Evolutionary conservation across 30 jellyfish, hydroid and myxozoan genomes (phyloP), one percentile per base, ranked within the genome.

Genomic region (Pelagia noctiluca): DNA sequence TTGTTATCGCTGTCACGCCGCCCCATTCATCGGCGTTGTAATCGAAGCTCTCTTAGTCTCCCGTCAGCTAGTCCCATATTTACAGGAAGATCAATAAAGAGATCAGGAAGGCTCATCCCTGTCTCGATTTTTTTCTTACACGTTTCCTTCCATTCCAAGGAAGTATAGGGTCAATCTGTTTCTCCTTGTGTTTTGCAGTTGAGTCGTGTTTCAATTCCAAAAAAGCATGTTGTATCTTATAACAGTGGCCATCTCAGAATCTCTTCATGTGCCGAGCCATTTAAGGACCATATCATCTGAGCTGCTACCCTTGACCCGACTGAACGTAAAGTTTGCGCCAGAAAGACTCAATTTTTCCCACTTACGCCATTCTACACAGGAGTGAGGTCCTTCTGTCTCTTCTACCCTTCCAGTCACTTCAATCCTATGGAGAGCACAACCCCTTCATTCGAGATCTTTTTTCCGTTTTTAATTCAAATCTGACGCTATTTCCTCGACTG

Each of bases 141-240:
- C 57, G 8, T 42, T 8, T 42, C 57, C 57, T 42, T 42, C 57
- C 57, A 42, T 42, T 42, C 57, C 57, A 42, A 42, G 57, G 57
- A 8, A 42, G 57, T 42, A 42, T 42, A 42, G 57, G 12, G 12
- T 8, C 16, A 5, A 8, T 42, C 57, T 8, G 16, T 42, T 42
- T 8, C 57, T 42, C 12, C 57, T 42, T 8, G 16, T 42, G 12
- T 42, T 42, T 16, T 5, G 57, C 57, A 42, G 57, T 42, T 42
- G 57, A 42, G 16, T 42, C 57, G 16, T 42, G 57, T 42, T 42
- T 42, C 16, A 42, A 42, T 42, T 42, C 57, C 57, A 42, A 42
- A 42, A 42, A 42, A 16, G 57, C 57, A 42, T 42, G 12, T 42
- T 42, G 57, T 42, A 42, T 42, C 16, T 42, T 16, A 42, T 5